These are phyloP conservation scores for Malaclemys terrapin DNA, from an alignment of 2,113 vertebrate species.

Conservation along the genomic window DNA sequence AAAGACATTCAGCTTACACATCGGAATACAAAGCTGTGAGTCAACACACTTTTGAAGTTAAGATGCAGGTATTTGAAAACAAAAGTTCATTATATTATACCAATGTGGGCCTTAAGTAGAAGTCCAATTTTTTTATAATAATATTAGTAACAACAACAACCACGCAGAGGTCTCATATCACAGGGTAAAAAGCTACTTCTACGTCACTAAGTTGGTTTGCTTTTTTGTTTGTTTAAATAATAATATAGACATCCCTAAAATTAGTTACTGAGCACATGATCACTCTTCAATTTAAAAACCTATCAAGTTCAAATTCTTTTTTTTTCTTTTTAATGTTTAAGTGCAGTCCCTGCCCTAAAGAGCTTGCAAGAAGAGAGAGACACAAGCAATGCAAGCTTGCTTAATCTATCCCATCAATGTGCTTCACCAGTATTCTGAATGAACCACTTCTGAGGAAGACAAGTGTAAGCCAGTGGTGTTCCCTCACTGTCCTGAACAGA, in stretches of 20 bases:
- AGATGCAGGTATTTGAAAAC: not conserved
- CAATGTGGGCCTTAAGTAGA: not conserved
- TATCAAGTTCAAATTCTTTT: not conserved
- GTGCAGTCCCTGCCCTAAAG: not conserved
- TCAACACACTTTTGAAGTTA: not conserved
- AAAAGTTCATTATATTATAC: not conserved
- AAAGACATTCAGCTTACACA: not conserved
- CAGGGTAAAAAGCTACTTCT: not conserved
- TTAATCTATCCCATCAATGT: not conserved
- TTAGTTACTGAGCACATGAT: not conserved
- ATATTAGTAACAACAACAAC: not conserved
- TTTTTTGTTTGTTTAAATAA: not conserved
- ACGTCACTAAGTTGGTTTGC: not conserved
- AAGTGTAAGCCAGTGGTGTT: not conserved
- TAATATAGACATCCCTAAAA: not conserved
- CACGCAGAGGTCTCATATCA: not conserved
- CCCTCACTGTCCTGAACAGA: not conserved
- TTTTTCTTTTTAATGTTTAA: not conserved
- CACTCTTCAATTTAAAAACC: not conserved
- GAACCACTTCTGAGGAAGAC: not conserved
- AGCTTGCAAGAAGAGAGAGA: not conserved
- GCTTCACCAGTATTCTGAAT: not conserved
- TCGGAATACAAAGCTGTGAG: not conserved
- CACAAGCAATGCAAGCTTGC: not conserved
- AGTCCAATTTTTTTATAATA: not conserved